Conservation (phyloP, 1,140 invertebrate genomes). For the Trichonephila inaurata region DNA sequence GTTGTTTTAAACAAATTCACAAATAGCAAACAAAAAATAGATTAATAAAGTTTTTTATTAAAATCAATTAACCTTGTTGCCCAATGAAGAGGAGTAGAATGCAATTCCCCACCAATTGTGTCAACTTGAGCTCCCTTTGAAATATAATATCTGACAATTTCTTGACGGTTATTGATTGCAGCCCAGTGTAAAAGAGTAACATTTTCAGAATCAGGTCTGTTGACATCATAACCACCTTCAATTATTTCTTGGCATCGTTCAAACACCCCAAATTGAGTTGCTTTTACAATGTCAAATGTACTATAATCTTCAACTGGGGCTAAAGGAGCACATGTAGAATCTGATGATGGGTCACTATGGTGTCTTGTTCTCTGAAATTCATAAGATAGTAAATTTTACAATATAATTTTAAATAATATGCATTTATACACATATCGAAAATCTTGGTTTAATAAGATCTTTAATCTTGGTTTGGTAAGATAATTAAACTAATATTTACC, state of each 20-base stretch:
- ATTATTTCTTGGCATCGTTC: conserved; percentile 91
- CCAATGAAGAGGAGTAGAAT: conserved; percentile 98
- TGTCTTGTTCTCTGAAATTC: conserved; percentile 65
- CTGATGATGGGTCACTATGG: conserved; percentile 72
- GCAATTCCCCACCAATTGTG: conserved; percentile 95
- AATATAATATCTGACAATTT: conserved; percentile 94
- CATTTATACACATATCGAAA: no score
- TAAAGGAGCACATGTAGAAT: conserved; percentile 77
- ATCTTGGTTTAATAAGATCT: no score
- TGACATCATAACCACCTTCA: conserved; percentile 93
- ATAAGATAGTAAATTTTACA: background rate
- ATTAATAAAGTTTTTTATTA: background rate
- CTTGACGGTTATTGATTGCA: conserved; percentile 97
- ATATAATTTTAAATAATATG: no score
- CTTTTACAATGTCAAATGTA: conserved; percentile 95
- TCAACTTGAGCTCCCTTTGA: conserved; percentile 94
- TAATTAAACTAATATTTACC: no score
- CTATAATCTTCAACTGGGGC: conserved; percentile 86
- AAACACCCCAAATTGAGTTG: conserved; percentile 94
- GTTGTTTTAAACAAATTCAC: no score
- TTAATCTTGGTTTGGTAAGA: no score
- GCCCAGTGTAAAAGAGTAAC: conserved; percentile 99
- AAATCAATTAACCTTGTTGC: conserved; percentile 88
- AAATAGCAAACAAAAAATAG: no score
- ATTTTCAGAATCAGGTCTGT: conserved; percentile 93